phyloP scores from a whole-genome alignment of 53 echinoderm and acorn worm species.

The Paracentrotus lividus region DNA sequence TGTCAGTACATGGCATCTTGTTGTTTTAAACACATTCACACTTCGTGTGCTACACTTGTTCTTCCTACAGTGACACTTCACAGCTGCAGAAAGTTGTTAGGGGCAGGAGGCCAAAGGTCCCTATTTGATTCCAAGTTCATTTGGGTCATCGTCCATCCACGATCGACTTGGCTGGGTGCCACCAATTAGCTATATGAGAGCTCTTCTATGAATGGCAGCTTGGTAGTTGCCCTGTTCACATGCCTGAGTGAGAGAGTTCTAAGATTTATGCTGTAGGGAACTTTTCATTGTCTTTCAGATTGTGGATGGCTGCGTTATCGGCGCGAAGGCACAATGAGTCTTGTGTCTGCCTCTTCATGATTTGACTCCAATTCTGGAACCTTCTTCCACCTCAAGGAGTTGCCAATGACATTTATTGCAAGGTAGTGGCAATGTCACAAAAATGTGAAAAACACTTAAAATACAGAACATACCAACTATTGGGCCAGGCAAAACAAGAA shows the following conservation, averaged over 20 bases:
- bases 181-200: constrained; percentile 35
- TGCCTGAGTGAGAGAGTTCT: constrained; percentile 79
- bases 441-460: no score
- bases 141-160: constrained; percentile 69
- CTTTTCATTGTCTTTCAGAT: constrained; percentile 70
- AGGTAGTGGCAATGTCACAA: no score
- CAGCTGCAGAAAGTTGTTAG: constrained; percentile 52
- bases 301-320: neutral
- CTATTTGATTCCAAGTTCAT: constrained; percentile 65
- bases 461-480: no score
- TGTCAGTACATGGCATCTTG: constrained; percentile 35
- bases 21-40: constrained; percentile 19
- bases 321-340: constrained; percentile 67
- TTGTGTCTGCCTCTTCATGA: constrained; percentile 87
- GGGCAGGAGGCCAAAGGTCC: constrained; percentile 68
- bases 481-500: no score
- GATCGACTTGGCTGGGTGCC: constrained; percentile 29
- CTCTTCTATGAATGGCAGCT: constrained; percentile 75
- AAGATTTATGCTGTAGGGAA: constrained; percentile 73
- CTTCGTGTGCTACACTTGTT: neutral
- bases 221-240: constrained; percentile 78
- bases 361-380: constrained; percentile 49
- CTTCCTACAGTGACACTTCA: constrained; percentile 39
- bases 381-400: constrained; percentile 12
- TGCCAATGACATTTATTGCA: no score